phyloP scores from a whole-genome alignment of 2,113 vertebrate species.

The Alligator sinensis region DNA sequence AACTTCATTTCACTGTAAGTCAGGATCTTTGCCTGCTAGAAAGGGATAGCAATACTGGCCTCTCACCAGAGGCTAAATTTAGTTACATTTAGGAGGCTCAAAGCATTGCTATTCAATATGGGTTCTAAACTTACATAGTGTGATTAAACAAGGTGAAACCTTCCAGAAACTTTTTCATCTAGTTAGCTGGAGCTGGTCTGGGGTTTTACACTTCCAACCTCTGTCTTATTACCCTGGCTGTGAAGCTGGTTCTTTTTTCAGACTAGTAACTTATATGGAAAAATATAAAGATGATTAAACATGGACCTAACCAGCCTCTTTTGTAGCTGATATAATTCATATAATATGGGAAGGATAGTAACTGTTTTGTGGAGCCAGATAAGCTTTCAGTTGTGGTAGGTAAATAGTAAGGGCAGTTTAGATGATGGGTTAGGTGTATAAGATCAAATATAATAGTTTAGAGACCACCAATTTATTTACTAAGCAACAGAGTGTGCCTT shows the following conservation, averaged over 20 bases:
- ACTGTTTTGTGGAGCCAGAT: neutral
- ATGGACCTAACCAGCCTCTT: neutral
- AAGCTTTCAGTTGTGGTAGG: neutral
- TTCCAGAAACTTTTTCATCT: slow-evolving; percentile 19
- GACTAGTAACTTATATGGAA: neutral
- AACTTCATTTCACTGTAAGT: neutral
- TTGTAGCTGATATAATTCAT: neutral
- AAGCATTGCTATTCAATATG: slow-evolving; percentile 35
- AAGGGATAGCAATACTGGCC: neutral
- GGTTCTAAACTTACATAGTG: neutral
- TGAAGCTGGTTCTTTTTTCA: neutral
- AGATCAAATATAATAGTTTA: neutral
- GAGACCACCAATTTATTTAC: neutral
- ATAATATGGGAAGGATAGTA: neutral
- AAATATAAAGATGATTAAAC: neutral
- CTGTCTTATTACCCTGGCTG: neutral
- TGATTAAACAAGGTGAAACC: slow-evolving; percentile 47
- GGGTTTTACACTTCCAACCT: neutral
- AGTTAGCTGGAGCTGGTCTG: neutral
- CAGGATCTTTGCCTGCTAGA: neutral
- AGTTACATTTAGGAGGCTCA: slow-evolving; percentile 32
- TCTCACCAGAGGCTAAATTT: slow-evolving; percentile 3
- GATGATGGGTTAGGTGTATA: neutral
- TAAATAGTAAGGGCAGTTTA: neutral
- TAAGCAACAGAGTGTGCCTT: neutral